Percentiles rank a stretch among this genome's conserved stretches.
phyloP scores from a whole-genome alignment of 2,888 invertebrate genomes.

The Latrodectus hesperus region DNA sequence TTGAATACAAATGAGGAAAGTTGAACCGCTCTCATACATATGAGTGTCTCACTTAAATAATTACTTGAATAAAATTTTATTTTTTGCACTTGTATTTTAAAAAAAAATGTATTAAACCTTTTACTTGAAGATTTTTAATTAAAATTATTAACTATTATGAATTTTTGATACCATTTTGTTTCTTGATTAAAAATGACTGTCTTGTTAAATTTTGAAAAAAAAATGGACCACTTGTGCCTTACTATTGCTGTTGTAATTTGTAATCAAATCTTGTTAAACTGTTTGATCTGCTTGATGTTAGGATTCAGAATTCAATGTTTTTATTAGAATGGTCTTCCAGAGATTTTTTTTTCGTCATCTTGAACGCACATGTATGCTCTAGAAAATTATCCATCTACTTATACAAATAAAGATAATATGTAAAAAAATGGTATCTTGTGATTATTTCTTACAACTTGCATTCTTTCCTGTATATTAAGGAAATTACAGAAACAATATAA shows the following conservation, averaged over 20 bases:
- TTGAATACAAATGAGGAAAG: too few species aligned
- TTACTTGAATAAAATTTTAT: too few species aligned
- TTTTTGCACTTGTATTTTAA: too few species aligned
- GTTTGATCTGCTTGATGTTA: constrained; percentile 51
- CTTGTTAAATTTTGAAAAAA: too few species aligned
- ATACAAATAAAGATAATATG: constrained; percentile 58
- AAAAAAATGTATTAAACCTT: too few species aligned
- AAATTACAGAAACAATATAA: too few species aligned
- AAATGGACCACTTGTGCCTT: neutral
- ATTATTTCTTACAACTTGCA: neutral
- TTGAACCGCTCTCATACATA: too few species aligned
- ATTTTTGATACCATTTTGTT: too few species aligned
- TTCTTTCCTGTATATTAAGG: neutral
- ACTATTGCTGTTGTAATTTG: neutral
- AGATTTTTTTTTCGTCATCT: constrained; percentile 57
- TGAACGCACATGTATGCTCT: constrained; percentile 68
- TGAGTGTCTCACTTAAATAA: too few species aligned
- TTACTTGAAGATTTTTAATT: too few species aligned
- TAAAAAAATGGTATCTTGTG: neutral
- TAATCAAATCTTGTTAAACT: neutral
- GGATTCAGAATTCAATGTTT: constrained; percentile 40
- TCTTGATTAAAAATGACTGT: too few species aligned
- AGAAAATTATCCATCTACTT: constrained; percentile 66
- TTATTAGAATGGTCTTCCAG: constrained; percentile 30
- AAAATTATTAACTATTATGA: too few species aligned